Evolutionary conservation across 2,797 vertebrate genomes (phyloP), one percentile per base, ranked within the genome.

Genomic region (Streptopelia turtur): DNA sequence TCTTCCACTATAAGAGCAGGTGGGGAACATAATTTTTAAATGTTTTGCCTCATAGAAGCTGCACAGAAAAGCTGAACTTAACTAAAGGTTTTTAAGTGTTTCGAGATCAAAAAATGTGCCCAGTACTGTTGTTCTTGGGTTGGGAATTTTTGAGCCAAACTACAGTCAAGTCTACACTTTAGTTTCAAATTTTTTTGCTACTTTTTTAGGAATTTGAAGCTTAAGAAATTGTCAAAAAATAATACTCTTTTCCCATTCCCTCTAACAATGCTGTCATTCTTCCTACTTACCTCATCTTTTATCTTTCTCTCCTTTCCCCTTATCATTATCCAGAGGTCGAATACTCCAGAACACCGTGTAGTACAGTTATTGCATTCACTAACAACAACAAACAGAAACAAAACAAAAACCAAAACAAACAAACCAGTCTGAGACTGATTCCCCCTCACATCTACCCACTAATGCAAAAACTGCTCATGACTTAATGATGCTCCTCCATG

Each of bases 371-470:
- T 16, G 83, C 16, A 65, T 18, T 20, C 37, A 16, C 72, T 61
- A 37, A 71, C 10, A 45, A 43, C 43, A 45, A 45, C 18, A 45
- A 28, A 28, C 47, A 49, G 41, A 49, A 49, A 49, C 47, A 49
- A 24, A 49, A 49, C 22, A 24, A 15, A 15, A 52, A 6, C 0
- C 4, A 14, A 3, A 1, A 27, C 50, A 52, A 6, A 1, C 4
- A 12, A 3, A 1, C 1, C 28, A 53, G 18, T 20, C 43, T 7
- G 9, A 45, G 43, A 45, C 37, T 45, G 17, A 43, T 50, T 16
- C 41, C 25, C 70, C 35, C 22, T 72, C 37, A 35, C 56, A 93
- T 45, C 52, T 56, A 70, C 33, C 14, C 37, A 47, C 66, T 69
- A 72, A 81, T 8, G 55, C 52, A 84, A 79, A 79, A 84, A 31